Conservation (phyloP, 2,888 invertebrate species). For the Oegoconia quadripuncta region DNA sequence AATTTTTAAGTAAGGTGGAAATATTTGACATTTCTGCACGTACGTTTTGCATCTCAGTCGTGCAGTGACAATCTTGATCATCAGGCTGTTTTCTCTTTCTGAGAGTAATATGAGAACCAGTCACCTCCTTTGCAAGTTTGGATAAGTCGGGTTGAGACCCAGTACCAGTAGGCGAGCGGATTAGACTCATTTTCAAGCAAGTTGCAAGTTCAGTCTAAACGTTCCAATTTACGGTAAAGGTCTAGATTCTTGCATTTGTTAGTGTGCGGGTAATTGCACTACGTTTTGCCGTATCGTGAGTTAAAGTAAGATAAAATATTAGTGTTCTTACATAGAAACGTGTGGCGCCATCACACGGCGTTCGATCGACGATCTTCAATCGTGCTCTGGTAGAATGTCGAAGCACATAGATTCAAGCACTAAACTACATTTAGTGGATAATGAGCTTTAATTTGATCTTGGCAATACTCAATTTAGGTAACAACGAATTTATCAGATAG, state of each 20-base stretch:
- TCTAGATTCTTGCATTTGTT: not conserved
- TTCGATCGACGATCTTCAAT: not conserved
- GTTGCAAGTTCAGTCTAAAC: not conserved
- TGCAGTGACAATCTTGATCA: constrained; percentile 1
- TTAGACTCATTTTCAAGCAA: not conserved
- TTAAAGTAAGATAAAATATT: not conserved
- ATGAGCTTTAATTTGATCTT: not conserved
- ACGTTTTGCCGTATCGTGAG: too few species aligned
- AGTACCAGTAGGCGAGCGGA: constrained; percentile 4
- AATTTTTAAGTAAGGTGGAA: constrained; percentile 5
- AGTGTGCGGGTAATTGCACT: too few species aligned
- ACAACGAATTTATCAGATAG: too few species aligned
- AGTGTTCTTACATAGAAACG: not conserved
- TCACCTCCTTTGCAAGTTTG: not conserved
- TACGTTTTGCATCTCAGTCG: not conserved
- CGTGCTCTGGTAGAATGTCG: not conserved
- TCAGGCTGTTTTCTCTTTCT: constrained; percentile 10
- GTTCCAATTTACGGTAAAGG: not conserved
- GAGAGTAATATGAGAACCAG: not conserved
- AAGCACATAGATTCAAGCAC: not conserved
- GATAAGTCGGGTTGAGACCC: constrained; percentile 9
- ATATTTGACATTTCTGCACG: constrained; percentile 5
- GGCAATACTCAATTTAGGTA: too few species aligned
- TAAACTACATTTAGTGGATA: not conserved
- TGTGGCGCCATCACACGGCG: constrained; percentile 1